Evolutionary conservation across 1,140 invertebrate genomes (phyloP), one percentile per base, ranked within the genome.

Genomic region (Nasonia giraulti): DNA sequence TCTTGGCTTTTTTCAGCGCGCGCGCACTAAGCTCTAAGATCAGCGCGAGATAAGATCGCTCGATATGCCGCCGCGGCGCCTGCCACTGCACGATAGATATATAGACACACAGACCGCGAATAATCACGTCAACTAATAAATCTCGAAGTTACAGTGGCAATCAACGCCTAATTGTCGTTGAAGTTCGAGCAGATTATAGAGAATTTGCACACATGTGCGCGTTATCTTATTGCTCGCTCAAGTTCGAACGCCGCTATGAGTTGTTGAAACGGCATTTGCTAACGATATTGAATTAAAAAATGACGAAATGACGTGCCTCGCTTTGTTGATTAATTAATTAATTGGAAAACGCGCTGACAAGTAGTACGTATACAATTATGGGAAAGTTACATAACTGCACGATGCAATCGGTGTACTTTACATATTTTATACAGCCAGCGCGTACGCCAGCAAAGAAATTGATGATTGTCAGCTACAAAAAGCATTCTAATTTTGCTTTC

Each of bases 11-110:
- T 77, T 20, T 50, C 27, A 5, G 37, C 80, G 10, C 68, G 68
- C 40, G 37, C 47, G 47, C 20, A 27, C 2, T 20, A 62, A 62
- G 55, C 55, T 62, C 17, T 20, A n/a, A 62, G 55, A 23, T 62
- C 50, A 7, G n/a, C 11, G 79, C 79, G 44, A 79, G 79, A 80
- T 80, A 69, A 69, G 79, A 69, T n/a, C n/a, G n/a, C 12, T 11
- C 37, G 31, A 75, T 75, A 44, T n/a, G 37, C 73, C 37, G 20
- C 27, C 12, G 8, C 68, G 68, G 0, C 23, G 33, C 74, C 10
- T 50, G 2, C 27, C 77, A 20, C 27, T 0, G 27, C 27, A 27
- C 77, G 77, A 79, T 62, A 20, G 14, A 55, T 55, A n/a, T 62
- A 62, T n/a, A 62, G 6, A 17, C 20, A 62, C 10, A 71, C 7